phyloP scores from a whole-genome alignment of 1,140 invertebrate genomes.

The Drosophila albomicans region DNA sequence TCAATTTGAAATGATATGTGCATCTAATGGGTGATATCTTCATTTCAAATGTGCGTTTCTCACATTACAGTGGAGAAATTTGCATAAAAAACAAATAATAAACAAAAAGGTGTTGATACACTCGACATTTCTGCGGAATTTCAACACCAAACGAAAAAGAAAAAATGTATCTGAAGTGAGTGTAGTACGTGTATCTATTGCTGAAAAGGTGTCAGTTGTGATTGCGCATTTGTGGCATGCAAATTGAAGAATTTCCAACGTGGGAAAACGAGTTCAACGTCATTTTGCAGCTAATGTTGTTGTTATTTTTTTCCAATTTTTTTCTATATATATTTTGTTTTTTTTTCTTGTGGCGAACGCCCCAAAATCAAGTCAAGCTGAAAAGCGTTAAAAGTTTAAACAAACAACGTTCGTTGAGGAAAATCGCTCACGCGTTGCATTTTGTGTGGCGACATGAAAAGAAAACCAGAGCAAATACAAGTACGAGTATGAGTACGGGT shows the following conservation, averaged over 20 bases:
- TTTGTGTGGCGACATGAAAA: constrained; percentile 50
- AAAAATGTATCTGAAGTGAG: constrained; percentile 37
- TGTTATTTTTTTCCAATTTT: constrained; percentile 26
- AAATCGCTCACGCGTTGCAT: constrained; percentile 70
- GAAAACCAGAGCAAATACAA: constrained; percentile 57
- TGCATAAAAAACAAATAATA: neutral
- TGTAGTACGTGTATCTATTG: constrained; percentile 43
- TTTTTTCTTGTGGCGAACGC: constrained; percentile 48
- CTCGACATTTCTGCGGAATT: constrained; percentile 27
- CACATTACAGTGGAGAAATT: neutral
- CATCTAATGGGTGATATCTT: neutral
- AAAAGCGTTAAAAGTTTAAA: constrained; percentile 77
- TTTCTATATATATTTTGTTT: neutral
- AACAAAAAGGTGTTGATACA: constrained; percentile 15
- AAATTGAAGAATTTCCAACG: constrained; percentile 82
- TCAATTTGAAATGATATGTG: neutral
- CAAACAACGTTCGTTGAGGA: constrained; percentile 57
- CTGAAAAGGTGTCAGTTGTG: constrained; percentile 77
- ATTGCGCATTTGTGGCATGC: constrained; percentile 74
- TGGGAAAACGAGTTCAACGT: constrained; percentile 75
- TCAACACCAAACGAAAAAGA: neutral
- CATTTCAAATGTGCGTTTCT: neutral
- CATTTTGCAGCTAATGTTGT: constrained; percentile 28
- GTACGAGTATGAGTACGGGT: neutral
- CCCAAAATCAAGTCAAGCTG: constrained; percentile 70